Evolutionary conservation across 2,113 vertebrate genomes (phyloP).

Genomic region (Erythrolamprus reginae): DNA sequence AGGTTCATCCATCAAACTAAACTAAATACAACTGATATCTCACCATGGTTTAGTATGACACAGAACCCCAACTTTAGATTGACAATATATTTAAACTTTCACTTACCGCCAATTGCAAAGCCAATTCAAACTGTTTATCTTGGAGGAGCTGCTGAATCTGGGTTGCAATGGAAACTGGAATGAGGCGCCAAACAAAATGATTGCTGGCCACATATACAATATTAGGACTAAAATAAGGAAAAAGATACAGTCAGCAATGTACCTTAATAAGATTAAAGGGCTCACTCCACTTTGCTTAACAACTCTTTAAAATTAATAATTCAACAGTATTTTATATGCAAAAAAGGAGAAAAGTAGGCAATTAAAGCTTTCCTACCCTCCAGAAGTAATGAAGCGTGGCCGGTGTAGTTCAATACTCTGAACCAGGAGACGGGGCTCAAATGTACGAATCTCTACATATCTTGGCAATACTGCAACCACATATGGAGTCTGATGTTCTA

Average conservation of each 20-base stretch:
- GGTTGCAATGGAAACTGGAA: constrained; percentile 91
- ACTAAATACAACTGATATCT: neutral
- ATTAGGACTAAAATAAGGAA: constrained; percentile 75
- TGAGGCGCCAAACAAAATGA: constrained; percentile 98
- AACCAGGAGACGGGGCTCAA: constrained; percentile 90
- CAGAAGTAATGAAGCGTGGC: constrained; percentile 92
- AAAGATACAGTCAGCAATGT: constrained; percentile 16
- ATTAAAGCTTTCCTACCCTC: constrained; percentile 75
- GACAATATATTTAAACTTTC: neutral
- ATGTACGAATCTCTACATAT: constrained; percentile 94
- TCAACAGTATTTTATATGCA: neutral
- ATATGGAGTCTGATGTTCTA: constrained; percentile 96
- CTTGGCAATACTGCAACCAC: constrained; percentile 94
- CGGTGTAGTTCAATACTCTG: constrained; percentile 96
- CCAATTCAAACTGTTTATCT: constrained; percentile 98
- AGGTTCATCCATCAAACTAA: neutral
- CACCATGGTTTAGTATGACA: neutral
- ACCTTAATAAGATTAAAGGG: neutral
- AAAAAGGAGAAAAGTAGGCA: neutral
- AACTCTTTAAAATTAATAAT: neutral
- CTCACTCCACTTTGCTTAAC: neutral
- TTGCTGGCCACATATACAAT: constrained; percentile 97
- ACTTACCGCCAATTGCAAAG: constrained; percentile 93
- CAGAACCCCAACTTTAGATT: neutral
- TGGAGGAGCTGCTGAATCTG: constrained; percentile 96